Conservation (phyloP, 2,888 invertebrate species). For the Alviniconcha strummeri region DNA sequence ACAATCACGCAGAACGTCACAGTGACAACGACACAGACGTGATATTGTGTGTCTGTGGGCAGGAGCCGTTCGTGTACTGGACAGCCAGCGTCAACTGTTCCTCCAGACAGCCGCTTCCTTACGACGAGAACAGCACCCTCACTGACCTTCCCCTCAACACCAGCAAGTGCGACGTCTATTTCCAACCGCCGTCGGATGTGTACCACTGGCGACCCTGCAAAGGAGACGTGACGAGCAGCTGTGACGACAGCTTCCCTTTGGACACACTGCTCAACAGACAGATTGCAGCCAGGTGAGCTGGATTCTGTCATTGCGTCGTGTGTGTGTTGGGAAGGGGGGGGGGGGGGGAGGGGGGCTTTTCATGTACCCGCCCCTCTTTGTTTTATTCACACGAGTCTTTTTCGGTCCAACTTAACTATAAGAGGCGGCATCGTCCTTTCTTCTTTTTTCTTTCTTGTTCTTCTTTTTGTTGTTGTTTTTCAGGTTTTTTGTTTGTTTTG, state of each 20-base stretch:
- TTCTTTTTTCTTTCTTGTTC: too few species aligned
- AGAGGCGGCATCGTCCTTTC: too few species aligned
- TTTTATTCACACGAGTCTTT: too few species aligned
- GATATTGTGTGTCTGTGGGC: too few species aligned
- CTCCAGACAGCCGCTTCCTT: neutral
- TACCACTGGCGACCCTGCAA: conserved; percentile 21
- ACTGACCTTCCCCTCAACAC: neutral
- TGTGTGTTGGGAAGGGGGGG: neutral
- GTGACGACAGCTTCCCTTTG: neutral
- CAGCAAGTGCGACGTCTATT: neutral
- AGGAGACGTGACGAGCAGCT: neutral
- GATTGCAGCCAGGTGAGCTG: conserved; percentile 8
- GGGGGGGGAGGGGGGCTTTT: too few species aligned
- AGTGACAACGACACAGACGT: too few species aligned
- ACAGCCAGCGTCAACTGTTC: neutral
- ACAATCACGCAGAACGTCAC: too few species aligned
- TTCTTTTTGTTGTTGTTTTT: too few species aligned
- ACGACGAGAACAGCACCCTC: conserved; percentile 9
- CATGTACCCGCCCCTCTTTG: too few species aligned
- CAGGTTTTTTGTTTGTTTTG: too few species aligned
- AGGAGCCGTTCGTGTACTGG: conserved; percentile 29
- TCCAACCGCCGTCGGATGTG: neutral
- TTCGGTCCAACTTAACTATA: too few species aligned
- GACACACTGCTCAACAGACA: neutral
- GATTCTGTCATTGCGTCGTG: neutral